Conservation (phyloP, 2,797 vertebrate species). For the Rhadinocentrus ornatus region DNA sequence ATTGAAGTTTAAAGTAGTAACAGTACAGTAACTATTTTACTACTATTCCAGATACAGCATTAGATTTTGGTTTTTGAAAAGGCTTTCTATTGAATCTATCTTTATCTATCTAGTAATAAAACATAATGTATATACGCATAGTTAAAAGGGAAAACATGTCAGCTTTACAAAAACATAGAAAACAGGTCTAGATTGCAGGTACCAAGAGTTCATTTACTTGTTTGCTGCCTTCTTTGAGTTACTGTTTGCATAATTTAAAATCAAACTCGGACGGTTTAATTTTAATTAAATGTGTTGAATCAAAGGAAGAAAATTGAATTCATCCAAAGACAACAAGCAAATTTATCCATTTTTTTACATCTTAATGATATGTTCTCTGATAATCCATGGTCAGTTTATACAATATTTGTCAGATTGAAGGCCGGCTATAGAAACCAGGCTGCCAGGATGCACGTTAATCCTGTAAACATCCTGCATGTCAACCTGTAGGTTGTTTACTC, state of each 20-base stretch:
- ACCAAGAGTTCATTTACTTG: constrained; percentile 19
- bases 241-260: not conserved
- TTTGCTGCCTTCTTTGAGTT: not conserved
- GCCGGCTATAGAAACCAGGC: constrained; percentile 3
- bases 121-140: not conserved
- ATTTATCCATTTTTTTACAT: not conserved
- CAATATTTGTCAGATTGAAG: not conserved
- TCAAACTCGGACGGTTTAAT: not conserved
- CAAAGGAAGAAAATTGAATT: not conserved
- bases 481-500: constrained; percentile 26
- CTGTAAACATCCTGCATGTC: constrained; percentile 35
- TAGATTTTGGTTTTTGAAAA: constrained; percentile 25
- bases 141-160: not conserved
- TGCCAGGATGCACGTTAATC: constrained; percentile 30
- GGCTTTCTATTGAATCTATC: constrained; percentile 15
- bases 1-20: constrained; percentile 63
- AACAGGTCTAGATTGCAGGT: constrained; percentile 3
- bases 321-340: not conserved
- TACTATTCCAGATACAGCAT: constrained; percentile 34
- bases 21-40: constrained; percentile 25
- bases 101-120: not conserved
- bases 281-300: not conserved
- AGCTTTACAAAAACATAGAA: not conserved
- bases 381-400: not conserved
- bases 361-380: not conserved